Evolutionary conservation across 2,113 vertebrate species (phyloP).

Genomic region (Phylloscopus whistleri): DNA sequence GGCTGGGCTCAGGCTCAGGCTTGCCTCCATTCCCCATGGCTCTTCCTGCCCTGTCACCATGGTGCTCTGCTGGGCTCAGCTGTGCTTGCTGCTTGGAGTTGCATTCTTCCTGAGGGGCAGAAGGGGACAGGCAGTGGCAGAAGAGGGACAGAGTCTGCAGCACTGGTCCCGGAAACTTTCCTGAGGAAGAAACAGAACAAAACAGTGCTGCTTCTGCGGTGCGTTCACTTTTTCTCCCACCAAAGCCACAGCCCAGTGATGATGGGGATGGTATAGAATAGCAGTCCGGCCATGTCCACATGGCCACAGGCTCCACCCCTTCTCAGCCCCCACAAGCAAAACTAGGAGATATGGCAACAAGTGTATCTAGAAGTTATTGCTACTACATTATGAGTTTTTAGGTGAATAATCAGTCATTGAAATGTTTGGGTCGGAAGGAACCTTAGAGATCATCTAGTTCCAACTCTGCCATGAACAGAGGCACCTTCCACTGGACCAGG

Average conservation of each 20-base stretch:
- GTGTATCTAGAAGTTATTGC: not conserved
- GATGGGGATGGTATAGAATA: not conserved
- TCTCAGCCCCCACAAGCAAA: not conserved
- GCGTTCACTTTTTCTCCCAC: not conserved
- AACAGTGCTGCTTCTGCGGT: fast-evolving
- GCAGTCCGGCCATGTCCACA: not conserved
- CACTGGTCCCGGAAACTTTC: fast-evolving
- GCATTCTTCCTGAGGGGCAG: not conserved
- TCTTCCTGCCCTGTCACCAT: fast-evolving
- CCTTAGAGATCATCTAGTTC: not conserved
- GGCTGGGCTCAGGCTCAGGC: not conserved
- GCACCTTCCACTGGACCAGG: fast-evolving
- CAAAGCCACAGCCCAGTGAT: not conserved
- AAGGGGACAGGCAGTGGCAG: not conserved
- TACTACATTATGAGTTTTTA: not conserved
- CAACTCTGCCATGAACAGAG: not conserved
- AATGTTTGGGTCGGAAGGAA: not conserved
- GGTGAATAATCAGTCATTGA: not conserved
- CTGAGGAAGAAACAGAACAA: not conserved
- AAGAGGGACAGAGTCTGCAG: not conserved
- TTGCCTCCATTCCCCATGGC: not conserved
- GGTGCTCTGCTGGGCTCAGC: not conserved
- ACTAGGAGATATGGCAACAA: not conserved
- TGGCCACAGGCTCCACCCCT: not conserved
- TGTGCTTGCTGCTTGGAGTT: not conserved